These are phyloP conservation scores for Lysandra coridon DNA, from an alignment of 2,888 invertebrate species.

Conservation along the genomic window DNA sequence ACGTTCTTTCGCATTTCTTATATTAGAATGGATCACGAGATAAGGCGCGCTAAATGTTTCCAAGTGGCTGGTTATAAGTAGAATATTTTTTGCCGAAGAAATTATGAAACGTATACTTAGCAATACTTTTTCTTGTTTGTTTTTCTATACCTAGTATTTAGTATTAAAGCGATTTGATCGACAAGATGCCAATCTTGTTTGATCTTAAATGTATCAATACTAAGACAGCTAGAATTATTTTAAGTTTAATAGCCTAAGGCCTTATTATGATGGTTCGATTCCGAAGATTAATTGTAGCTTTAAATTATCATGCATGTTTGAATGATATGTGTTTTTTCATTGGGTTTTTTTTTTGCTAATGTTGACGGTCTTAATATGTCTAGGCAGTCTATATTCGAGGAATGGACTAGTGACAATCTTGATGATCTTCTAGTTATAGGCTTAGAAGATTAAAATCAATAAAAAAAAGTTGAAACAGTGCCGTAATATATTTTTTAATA, in stretches of 20 bases:
- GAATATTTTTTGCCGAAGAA: slow-evolving; percentile 9
- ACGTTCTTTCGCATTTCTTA: background rate
- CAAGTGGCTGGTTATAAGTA: background rate
- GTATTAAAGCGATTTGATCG: slow-evolving; percentile 40
- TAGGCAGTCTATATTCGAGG: background rate
- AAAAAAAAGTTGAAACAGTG: no score
- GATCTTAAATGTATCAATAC: slow-evolving; percentile 33
- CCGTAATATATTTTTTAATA: no score
- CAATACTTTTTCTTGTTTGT: slow-evolving; percentile 18
- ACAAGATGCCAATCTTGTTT: slow-evolving; percentile 38
- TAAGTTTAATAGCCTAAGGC: slow-evolving; percentile 25
- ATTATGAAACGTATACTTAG: slow-evolving; percentile 12
- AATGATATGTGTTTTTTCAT: background rate
- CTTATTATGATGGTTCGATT: slow-evolving; percentile 4
- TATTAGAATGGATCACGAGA: background rate
- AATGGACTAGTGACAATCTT: background rate
- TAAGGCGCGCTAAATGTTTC: background rate
- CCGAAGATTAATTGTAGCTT: slow-evolving; percentile 14
- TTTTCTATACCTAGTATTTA: slow-evolving; percentile 43
- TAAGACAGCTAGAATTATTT: slow-evolving; percentile 32
- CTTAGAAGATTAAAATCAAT: background rate
- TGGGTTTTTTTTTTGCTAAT: background rate
- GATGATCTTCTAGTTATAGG: background rate
- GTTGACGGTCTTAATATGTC: background rate
- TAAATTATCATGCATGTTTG: slow-evolving; percentile 20